These are phyloP conservation scores for Theretra japonica DNA, from an alignment of 2,888 invertebrate genomes.

Conservation along the genomic window DNA sequence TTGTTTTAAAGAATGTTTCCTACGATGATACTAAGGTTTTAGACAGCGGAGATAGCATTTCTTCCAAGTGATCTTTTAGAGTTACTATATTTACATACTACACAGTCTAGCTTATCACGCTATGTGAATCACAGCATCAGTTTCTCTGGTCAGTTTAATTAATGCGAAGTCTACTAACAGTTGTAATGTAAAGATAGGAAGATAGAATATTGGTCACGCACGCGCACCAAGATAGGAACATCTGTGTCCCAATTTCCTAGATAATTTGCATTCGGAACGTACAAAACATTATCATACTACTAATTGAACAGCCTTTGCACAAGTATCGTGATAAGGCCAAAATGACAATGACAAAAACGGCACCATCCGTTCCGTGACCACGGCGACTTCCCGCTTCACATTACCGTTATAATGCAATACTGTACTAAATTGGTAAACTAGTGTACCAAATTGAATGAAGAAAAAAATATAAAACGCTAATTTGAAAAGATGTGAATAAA, in stretches of 20 bases:
- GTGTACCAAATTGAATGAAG: slow-evolving; percentile 18
- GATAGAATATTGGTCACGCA: not conserved
- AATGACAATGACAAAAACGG: slow-evolving; percentile 62
- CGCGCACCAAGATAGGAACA: slow-evolving; percentile 39
- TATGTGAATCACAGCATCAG: not conserved
- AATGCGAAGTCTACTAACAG: not conserved
- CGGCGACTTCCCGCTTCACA: slow-evolving; percentile 64
- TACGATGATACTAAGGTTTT: not conserved
- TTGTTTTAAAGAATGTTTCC: not conserved
- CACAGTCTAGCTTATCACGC: too few relatives aligned
- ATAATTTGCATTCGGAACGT: slow-evolving; percentile 39
- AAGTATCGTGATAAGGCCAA: slow-evolving; percentile 55
- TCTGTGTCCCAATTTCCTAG: slow-evolving; percentile 55
- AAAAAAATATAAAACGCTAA: not conserved
- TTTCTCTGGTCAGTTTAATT: not conserved
- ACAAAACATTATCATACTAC: slow-evolving; percentile 40
- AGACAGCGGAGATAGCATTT: too few relatives aligned
- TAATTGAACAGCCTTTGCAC: slow-evolving; percentile 50
- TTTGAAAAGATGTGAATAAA: not conserved
- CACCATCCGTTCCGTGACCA: slow-evolving; percentile 67
- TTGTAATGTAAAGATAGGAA: not conserved
- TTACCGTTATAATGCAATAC: slow-evolving; percentile 64
- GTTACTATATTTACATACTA: too few relatives aligned
- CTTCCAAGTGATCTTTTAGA: too few relatives aligned
- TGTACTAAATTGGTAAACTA: slow-evolving; percentile 37